phyloP scores from a whole-genome alignment of 2,888 invertebrate species.

The Ophion costatus region DNA sequence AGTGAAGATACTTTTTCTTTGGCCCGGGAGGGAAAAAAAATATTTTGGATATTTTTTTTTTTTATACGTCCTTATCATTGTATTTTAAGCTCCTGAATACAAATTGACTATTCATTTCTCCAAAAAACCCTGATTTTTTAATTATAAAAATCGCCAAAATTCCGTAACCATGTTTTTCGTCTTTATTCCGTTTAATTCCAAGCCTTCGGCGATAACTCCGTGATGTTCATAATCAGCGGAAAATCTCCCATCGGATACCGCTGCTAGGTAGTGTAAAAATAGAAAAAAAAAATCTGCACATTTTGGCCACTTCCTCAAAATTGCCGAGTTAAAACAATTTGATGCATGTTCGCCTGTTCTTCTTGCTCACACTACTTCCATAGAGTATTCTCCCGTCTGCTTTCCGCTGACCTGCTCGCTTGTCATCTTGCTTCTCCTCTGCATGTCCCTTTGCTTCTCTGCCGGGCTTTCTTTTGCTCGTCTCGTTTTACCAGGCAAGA shows the following conservation, averaged over 20 bases:
- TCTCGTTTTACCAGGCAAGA: constrained; percentile 43
- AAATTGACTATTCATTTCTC: too few species aligned
- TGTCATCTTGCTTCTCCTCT: constrained; percentile 52
- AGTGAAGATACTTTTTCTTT: too few species aligned
- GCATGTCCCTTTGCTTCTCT: constrained; percentile 53
- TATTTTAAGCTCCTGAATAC: too few species aligned
- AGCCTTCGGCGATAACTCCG: background rate
- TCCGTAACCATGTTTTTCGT: too few species aligned
- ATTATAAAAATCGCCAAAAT: too few species aligned
- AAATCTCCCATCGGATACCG: background rate
- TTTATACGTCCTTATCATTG: too few species aligned
- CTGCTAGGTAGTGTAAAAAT: too few species aligned
- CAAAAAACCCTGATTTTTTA: too few species aligned
- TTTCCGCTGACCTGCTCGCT: constrained; percentile 38
- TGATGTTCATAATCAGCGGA: background rate
- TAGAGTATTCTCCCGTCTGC: background rate
- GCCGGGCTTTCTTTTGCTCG: constrained; percentile 51
- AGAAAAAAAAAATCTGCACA: too few species aligned
- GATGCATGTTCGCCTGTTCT: background rate
- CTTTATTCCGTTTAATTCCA: background rate
- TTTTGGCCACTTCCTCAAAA: background rate
- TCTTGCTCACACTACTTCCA: constrained; percentile 22
- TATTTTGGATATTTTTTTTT: too few species aligned
- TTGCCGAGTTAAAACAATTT: background rate
- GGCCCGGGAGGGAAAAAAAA: too few species aligned